phyloP scores from a whole-genome alignment of 2,113 vertebrate species.

The Proteles cristata region DNA sequence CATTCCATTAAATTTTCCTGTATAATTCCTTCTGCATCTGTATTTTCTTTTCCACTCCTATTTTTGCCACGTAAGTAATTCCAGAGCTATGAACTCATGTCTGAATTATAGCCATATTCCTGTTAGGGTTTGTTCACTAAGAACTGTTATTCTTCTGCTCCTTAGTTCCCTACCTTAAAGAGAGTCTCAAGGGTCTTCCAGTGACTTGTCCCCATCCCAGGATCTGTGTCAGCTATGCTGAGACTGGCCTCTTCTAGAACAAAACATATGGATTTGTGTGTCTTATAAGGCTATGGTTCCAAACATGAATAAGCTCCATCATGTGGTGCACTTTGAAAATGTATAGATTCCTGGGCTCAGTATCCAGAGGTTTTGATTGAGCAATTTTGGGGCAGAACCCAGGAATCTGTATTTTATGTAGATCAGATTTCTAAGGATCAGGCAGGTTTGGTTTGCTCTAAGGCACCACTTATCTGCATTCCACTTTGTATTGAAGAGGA shows the following conservation, averaged over 20 bases:
- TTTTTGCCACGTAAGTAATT: not conserved
- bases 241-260: not conserved
- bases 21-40: not conserved
- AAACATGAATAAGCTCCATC: not conserved
- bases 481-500: constrained; percentile 13
- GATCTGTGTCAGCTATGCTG: not conserved
- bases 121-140: not conserved
- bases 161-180: not conserved
- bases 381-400: not conserved
- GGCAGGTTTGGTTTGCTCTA: not conserved
- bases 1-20: not conserved
- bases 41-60: not conserved
- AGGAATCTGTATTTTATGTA: not conserved
- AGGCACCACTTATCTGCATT: not conserved
- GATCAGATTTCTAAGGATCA: not conserved
- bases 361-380: not conserved
- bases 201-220: not conserved
- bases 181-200: not conserved
- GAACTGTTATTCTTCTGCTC: not conserved
- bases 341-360: not conserved
- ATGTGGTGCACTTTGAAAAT: not conserved
- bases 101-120: not conserved
- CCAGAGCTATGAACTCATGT: not conserved
- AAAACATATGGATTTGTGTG: not conserved
- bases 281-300: not conserved